Conservation (phyloP, 2,797 vertebrate species). For the Sternotherus odoratus region DNA sequence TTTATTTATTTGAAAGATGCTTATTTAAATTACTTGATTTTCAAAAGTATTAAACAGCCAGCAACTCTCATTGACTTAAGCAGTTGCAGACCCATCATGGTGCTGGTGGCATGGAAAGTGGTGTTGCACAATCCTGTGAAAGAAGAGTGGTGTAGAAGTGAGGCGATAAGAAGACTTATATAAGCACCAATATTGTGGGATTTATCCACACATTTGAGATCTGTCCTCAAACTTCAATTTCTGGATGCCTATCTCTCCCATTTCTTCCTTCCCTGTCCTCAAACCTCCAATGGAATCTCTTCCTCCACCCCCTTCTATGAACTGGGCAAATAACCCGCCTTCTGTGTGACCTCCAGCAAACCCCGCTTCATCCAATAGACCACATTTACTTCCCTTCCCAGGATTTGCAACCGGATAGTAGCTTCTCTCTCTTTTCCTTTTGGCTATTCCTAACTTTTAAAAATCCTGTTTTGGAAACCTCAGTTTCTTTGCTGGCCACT, state of each 20-base stretch:
- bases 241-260: not conserved
- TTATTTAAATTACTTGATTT: not conserved
- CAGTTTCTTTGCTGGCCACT: not conserved
- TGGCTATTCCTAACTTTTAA: not conserved
- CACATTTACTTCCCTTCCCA: not conserved
- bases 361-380: not conserved
- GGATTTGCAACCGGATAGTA: not conserved
- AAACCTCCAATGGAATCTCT: not conserved
- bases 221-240: not conserved
- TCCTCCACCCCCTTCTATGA: not conserved
- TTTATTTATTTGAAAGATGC: not conserved
- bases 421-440: not conserved
- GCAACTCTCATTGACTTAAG: not conserved
- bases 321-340: rapidly evolving
- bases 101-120: rapidly evolving
- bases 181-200: not conserved
- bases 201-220: not conserved
- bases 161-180: not conserved
- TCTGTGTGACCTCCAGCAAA: not conserved
- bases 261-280: not conserved
- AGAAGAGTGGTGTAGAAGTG: not conserved
- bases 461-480: not conserved
- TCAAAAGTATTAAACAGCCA: not conserved
- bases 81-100: not conserved
- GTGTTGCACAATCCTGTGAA: not conserved